These are phyloP conservation scores for Drosophila nigrodunni DNA, from an alignment of 1,140 invertebrate genomes.

Conservation along the genomic window DNA sequence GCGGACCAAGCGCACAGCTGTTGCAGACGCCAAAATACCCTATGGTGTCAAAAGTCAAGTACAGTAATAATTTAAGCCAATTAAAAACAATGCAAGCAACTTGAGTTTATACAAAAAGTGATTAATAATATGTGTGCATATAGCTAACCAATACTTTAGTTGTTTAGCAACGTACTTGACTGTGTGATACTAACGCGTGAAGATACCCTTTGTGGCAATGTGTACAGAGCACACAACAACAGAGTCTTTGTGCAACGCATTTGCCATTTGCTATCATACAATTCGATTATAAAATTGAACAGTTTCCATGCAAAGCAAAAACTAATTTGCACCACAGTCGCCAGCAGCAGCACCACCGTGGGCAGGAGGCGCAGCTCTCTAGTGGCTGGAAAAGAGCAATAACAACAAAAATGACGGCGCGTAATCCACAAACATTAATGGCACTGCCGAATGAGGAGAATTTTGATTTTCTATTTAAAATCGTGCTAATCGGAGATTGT, in stretches of 20 bases:
- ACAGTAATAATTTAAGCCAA: background rate
- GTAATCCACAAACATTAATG: conserved; percentile 86
- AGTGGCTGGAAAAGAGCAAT: conserved; percentile 20
- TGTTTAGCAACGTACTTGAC: too few relatives aligned
- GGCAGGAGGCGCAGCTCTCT: conserved; percentile 16
- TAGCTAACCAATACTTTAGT: background rate
- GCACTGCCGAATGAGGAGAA: conserved; percentile 86
- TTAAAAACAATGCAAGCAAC: background rate
- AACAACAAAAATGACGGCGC: conserved; percentile 82
- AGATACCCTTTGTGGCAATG: conserved; percentile 12
- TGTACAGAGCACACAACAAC: conserved; percentile 43
- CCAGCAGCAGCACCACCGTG: conserved; percentile 5
- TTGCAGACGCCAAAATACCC: conserved; percentile 14
- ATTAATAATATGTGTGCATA: background rate
- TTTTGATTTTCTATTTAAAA: conserved; percentile 92
- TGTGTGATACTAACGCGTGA: background rate
- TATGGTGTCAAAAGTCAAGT: background rate
- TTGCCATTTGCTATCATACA: conserved; percentile 39
- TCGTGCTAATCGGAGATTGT: conserved; percentile 91
- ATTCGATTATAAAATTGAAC: conserved; percentile 40
- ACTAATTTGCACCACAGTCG: conserved; percentile 37
- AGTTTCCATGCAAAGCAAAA: conserved; percentile 45
- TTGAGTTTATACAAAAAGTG: background rate
- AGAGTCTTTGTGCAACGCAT: conserved; percentile 56
- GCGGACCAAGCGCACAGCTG: background rate